These are phyloP conservation scores for Percopsis omiscomaycus DNA, from an alignment of 2,797 vertebrate genomes.

Conservation along the genomic window DNA sequence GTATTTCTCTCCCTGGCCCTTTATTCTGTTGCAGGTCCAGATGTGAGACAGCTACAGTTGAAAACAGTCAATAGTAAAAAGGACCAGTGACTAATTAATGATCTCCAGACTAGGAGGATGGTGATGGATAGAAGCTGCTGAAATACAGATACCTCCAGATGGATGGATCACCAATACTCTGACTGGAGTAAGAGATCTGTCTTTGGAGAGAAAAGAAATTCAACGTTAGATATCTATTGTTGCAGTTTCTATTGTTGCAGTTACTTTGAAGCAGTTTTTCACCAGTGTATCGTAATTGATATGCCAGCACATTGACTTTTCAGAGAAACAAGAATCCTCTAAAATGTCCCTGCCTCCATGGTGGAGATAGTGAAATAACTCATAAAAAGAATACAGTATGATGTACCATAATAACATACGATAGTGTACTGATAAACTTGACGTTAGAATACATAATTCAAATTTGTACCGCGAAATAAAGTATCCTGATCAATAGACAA, in stretches of 20 bases:
- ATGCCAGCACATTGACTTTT: too few species aligned
- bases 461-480: too few species aligned
- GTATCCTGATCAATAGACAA: too few species aligned
- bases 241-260: slow-evolving; percentile 23
- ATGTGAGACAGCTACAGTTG: slow-evolving; percentile 23
- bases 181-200: not conserved
- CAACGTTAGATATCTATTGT: slow-evolving; percentile 27
- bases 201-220: slow-evolving; percentile 54
- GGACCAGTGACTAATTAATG: slow-evolving; percentile 40
- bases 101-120: slow-evolving; percentile 47
- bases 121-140: slow-evolving; percentile 16
- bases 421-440: too few species aligned
- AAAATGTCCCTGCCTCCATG: too few species aligned
- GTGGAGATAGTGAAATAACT: too few species aligned
- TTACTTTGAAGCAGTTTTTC: slow-evolving; percentile 21
- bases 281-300: too few species aligned
- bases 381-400: too few species aligned
- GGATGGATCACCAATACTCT: slow-evolving; percentile 34
- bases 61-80: slow-evolving; percentile 15
- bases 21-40: slow-evolving; percentile 10
- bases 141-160: slow-evolving; percentile 37
- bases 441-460: too few species aligned
- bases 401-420: too few species aligned
- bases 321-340: too few species aligned
- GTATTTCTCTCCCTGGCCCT: not conserved